Evolutionary conservation across 2,888 invertebrate genomes (phyloP).

Genomic region (Morpho deidamia): DNA sequence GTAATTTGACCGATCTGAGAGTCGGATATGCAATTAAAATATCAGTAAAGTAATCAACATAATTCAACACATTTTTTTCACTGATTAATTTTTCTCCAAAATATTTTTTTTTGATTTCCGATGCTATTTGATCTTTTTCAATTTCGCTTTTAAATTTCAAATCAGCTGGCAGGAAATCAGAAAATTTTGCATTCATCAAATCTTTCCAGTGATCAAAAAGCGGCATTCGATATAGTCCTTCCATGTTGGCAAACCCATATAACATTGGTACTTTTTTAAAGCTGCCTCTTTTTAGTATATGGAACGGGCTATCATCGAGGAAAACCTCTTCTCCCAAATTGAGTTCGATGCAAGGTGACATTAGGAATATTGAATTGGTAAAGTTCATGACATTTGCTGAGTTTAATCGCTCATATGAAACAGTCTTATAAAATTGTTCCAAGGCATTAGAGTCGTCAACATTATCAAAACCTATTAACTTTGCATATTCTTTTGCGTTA

Average conservation of each 20-base stretch:
- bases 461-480: slow-evolving; percentile 29
- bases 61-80: background rate
- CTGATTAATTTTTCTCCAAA: slow-evolving; percentile 35
- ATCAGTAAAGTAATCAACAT: slow-evolving; percentile 47
- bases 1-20: slow-evolving; percentile 33
- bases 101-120: slow-evolving; percentile 37
- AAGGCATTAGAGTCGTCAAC: slow-evolving; percentile 36
- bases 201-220: slow-evolving; percentile 36
- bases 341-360: slow-evolving; percentile 34
- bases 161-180: slow-evolving; percentile 46
- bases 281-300: slow-evolving; percentile 33
- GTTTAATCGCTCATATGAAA: slow-evolving; percentile 33
- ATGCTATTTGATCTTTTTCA: slow-evolving; percentile 31
- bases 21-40: slow-evolving; percentile 34
- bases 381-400: slow-evolving; percentile 23
- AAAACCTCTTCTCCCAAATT: slow-evolving; percentile 31
- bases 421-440: slow-evolving; percentile 41
- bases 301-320: slow-evolving; percentile 37
- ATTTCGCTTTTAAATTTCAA: slow-evolving; percentile 26
- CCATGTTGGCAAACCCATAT: slow-evolving; percentile 40
- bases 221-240: slow-evolving; percentile 34
- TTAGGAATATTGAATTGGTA: slow-evolving; percentile 27
- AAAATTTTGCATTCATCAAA: slow-evolving; percentile 47
- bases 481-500: slow-evolving; percentile 31
- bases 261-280: slow-evolving; percentile 39